Evolutionary conservation across 2,113 vertebrate species (phyloP).

Genomic region (Myodes glareolus): DNA sequence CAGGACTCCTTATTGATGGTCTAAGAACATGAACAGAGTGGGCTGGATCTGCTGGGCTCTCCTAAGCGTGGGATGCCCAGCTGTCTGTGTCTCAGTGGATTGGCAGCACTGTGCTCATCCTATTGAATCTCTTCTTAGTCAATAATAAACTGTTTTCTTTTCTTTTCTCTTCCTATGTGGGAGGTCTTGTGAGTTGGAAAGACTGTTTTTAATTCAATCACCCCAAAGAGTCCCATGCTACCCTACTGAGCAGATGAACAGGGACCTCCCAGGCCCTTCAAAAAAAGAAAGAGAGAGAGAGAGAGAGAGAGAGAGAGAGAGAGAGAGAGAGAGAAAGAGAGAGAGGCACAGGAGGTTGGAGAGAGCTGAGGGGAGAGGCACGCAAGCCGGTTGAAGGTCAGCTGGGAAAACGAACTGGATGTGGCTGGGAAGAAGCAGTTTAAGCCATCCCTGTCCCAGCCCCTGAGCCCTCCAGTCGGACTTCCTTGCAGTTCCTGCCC

Average conservation of each 20-base stretch:
- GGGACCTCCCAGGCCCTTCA: too few species aligned
- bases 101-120: accelerated
- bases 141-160: not conserved
- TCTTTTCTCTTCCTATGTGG: not conserved
- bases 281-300: too few species aligned
- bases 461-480: not conserved
- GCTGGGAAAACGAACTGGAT: not conserved
- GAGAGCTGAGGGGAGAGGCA: not conserved
- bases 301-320: too few species aligned
- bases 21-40: not conserved
- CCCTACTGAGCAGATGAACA: not conserved
- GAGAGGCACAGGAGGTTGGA: not conserved
- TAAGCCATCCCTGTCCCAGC: not conserved
- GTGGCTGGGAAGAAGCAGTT: not conserved
- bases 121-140: not conserved
- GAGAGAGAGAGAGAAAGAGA: accelerated
- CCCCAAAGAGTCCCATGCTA: not conserved
- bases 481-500: not conserved
- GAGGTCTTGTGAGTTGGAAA: not conserved
- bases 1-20: not conserved
- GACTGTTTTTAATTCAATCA: not conserved
- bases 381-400: not conserved
- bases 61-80: not conserved
- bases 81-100: not conserved
- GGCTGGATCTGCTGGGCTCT: accelerated